Conservation (phyloP, 2,113 vertebrate genomes). For the Tapirus terrestris region DNA sequence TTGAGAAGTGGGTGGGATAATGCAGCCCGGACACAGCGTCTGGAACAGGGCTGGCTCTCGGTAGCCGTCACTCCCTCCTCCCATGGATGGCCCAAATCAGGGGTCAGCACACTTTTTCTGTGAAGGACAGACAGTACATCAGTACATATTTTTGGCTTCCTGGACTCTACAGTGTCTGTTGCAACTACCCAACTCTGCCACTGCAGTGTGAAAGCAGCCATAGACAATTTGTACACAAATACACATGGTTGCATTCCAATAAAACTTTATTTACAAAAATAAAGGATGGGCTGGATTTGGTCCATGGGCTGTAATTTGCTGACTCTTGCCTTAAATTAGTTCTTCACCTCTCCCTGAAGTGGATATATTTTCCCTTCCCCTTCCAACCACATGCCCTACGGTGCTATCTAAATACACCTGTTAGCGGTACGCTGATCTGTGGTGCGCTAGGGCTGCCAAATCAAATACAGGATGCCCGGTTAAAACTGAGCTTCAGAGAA, state of each 20-base stretch:
- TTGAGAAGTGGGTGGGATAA: neutral
- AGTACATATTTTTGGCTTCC: fast-evolving
- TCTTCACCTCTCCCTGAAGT: neutral
- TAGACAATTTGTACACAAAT: fast-evolving
- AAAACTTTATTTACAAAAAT: slow-evolving; percentile 20
- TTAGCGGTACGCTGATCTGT: fast-evolving
- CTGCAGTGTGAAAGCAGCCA: neutral
- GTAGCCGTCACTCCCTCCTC: neutral
- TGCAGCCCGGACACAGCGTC: neutral
- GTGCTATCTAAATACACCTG: neutral
- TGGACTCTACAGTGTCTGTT: neutral
- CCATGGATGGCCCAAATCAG: fast-evolving
- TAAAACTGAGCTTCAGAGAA: neutral
- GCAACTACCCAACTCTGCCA: neutral
- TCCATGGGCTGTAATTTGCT: neutral
- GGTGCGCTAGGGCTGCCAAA: fast-evolving
- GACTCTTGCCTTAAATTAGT: neutral
- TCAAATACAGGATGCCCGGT: fast-evolving
- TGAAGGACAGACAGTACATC: too few relatives aligned
- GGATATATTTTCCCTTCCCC: neutral
- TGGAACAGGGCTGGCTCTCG: neutral
- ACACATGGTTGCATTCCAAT: neutral
- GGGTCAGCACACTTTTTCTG: neutral
- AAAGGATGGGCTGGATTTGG: neutral
- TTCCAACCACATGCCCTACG: fast-evolving